Percentiles rank a stretch among this genome's conserved stretches.
Evolutionary conservation across 2,113 vertebrate species (phyloP).

Genomic region (Proteles cristata): DNA sequence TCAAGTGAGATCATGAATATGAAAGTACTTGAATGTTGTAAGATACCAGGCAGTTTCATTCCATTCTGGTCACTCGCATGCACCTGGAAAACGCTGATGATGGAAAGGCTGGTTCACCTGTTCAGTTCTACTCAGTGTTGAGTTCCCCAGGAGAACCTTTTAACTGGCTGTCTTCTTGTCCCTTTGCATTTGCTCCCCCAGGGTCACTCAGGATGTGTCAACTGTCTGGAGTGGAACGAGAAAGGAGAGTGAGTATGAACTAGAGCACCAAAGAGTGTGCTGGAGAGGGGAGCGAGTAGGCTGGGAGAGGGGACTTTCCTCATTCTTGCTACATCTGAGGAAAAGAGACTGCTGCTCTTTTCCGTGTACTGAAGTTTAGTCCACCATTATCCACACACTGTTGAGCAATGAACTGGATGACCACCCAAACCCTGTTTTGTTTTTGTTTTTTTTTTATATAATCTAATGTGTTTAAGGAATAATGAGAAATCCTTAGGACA

Average conservation of each 20-base stretch:
- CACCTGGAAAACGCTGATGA: not conserved
- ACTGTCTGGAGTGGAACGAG: conserved; percentile 99
- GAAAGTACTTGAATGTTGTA: not conserved
- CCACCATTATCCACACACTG: not conserved
- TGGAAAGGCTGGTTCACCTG: not conserved
- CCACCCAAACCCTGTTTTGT: not conserved
- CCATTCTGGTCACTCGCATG: not conserved
- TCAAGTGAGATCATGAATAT: not conserved
- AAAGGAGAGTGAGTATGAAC: conserved; percentile 95
- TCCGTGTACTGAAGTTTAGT: not conserved
- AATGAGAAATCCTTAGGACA: conserved; percentile 23
- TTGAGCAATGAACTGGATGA: conserved; percentile 7
- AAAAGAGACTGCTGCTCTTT: not conserved
- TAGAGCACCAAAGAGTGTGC: not conserved
- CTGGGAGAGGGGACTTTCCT: not conserved
- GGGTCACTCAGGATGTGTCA: conserved; percentile 99
- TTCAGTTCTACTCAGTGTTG: not conserved
- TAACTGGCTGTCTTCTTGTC: conserved; percentile 51
- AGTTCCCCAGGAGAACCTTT: not conserved
- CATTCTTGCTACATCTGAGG: not conserved
- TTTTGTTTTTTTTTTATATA: not conserved
- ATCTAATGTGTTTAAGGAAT: not conserved
- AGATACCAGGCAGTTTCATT: not conserved
- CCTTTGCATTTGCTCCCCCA: conserved; percentile 76
- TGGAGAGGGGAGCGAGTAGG: not conserved